Evolutionary conservation across 2,797 vertebrate species (phyloP).

Genomic region (Florisuga fusca): DNA sequence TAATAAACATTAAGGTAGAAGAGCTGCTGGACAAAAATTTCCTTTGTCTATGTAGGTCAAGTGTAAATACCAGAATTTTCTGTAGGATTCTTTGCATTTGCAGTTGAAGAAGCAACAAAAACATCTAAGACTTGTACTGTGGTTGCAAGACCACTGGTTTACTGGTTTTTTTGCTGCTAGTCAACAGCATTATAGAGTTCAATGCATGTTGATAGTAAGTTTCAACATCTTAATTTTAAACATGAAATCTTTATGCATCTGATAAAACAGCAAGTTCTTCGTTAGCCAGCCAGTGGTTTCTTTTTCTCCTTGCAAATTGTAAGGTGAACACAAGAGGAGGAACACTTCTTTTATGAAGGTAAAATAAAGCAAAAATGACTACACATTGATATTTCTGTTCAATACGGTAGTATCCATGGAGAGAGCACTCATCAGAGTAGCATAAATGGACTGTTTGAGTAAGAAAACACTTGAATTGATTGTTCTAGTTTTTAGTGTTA

Average conservation of each 20-base stretch:
- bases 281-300: neutral
- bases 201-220: neutral
- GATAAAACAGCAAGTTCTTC: neutral
- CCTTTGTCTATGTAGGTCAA: neutral
- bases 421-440: neutral
- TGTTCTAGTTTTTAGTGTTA: neutral
- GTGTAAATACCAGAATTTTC: neutral
- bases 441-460: neutral
- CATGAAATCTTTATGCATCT: neutral
- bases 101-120: neutral
- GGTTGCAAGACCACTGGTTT: neutral
- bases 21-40: neutral
- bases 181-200: neutral
- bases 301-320: neutral
- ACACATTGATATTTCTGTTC: neutral
- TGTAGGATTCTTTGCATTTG: neutral
- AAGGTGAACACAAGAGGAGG: neutral
- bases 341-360: neutral
- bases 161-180: neutral
- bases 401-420: neutral
- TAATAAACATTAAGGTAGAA: neutral
- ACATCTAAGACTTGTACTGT: neutral
- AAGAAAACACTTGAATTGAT: neutral
- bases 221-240: neutral
- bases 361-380: neutral